Percentiles rank a stretch among this genome's conserved stretches.
Conservation (phyloP, 2,797 vertebrate species). For the Acomys russatus region DNA sequence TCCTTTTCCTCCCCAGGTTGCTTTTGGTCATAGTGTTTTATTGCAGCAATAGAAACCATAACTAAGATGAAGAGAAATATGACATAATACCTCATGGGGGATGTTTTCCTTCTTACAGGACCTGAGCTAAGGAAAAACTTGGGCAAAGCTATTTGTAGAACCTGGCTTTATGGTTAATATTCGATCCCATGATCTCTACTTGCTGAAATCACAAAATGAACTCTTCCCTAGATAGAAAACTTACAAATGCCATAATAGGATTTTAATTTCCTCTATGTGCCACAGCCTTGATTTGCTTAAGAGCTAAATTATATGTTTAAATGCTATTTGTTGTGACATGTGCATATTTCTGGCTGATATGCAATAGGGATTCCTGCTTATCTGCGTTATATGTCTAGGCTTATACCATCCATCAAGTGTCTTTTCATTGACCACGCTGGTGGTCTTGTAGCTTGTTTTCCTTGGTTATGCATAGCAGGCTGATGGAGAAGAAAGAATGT, state of each 20-base stretch:
- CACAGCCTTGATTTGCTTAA: background rate
- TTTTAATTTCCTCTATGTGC: constrained; percentile 4
- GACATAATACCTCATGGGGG: background rate
- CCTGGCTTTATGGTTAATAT: background rate
- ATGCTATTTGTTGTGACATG: background rate
- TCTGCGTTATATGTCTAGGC: background rate
- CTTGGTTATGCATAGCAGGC: background rate
- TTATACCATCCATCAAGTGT: background rate
- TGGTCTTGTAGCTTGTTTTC: background rate
- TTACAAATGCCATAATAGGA: background rate
- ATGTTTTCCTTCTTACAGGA: background rate
- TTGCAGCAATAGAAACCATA: background rate
- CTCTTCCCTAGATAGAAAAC: background rate
- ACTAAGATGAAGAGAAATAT: background rate
- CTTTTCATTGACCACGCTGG: background rate
- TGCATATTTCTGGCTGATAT: background rate
- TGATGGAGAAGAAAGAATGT: background rate
- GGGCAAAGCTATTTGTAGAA: background rate
- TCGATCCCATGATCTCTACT: background rate
- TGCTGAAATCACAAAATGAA: background rate
- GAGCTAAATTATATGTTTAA: background rate
- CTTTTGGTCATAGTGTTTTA: background rate
- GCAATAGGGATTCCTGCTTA: background rate
- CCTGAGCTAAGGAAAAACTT: background rate
- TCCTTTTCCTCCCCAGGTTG: background rate